phyloP scores from a whole-genome alignment of 2,113 vertebrate species.

The Archilochus colubris region DNA sequence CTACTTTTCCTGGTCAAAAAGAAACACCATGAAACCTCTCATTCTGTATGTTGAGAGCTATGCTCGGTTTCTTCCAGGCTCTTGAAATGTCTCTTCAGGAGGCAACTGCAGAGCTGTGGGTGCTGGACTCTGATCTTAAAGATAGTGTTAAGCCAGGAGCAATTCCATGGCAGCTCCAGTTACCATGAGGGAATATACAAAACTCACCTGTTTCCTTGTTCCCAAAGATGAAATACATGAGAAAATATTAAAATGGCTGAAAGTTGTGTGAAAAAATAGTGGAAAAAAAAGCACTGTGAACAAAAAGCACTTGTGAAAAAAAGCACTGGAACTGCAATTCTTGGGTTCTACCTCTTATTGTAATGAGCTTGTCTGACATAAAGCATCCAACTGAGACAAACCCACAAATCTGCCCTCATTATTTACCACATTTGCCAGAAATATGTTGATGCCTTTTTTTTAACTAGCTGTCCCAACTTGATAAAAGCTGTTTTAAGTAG shows the following conservation, averaged over 20 bases:
- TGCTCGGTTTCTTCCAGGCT: background rate
- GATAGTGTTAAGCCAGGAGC: background rate
- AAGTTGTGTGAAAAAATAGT: background rate
- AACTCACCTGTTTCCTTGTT: background rate
- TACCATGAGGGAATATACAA: background rate
- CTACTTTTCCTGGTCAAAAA: background rate
- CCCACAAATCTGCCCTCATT: background rate
- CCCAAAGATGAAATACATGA: background rate
- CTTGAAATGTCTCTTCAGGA: background rate
- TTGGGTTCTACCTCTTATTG: background rate
- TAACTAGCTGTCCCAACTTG: background rate
- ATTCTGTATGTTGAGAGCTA: background rate
- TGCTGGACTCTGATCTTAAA: background rate
- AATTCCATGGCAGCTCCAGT: background rate
- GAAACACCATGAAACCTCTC: background rate
- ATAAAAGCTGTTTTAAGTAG: background rate
- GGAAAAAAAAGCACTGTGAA: background rate
- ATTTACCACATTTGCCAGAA: background rate
- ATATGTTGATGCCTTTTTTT: background rate
- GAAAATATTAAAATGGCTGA: background rate
- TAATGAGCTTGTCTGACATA: background rate
- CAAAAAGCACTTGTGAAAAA: too few species aligned
- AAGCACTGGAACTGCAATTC: background rate
- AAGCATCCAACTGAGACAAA: fast-evolving
- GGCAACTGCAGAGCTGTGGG: background rate